Conservation (phyloP, 2,888 invertebrate species). For the Tethea ocularis region DNA sequence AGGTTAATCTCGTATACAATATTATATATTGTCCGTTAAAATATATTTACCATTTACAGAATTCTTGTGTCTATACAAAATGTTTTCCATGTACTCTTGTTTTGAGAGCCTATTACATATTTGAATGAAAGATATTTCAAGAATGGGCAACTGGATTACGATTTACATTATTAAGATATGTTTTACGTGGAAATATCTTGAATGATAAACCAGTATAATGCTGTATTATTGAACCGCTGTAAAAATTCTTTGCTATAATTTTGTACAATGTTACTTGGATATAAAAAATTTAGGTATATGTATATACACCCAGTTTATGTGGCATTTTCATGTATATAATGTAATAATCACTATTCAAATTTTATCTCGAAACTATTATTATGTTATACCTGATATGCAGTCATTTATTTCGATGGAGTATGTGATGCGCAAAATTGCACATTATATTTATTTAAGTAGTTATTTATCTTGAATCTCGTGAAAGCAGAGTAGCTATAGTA, state of each 20-base stretch:
- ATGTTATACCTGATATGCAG: constrained; percentile 6
- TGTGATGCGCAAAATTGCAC: not conserved
- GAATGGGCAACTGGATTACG: constrained; percentile 50
- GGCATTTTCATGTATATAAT: constrained; percentile 71
- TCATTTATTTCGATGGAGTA: not conserved
- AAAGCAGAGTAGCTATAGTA: not conserved
- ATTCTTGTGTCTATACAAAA: constrained; percentile 84
- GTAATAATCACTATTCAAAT: constrained; percentile 25
- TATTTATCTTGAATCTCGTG: not conserved
- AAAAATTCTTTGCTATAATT: constrained; percentile 67
- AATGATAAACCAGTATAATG: constrained; percentile 49
- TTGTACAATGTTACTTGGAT: constrained; percentile 69
- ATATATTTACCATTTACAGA: constrained; percentile 85
- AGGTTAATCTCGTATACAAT: constrained; percentile 85
- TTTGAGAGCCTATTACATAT: constrained; percentile 83
- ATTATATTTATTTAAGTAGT: constrained; percentile 1
- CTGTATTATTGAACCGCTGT: constrained; percentile 59
- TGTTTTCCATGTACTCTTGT: constrained; percentile 84
- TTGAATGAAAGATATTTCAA: constrained; percentile 50
- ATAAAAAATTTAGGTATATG: constrained; percentile 48
- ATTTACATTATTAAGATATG: constrained; percentile 55
- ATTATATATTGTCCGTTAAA: constrained; percentile 85
- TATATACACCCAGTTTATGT: constrained; percentile 60
- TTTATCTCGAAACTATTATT: constrained; percentile 21
- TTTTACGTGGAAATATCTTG: constrained; percentile 44